phyloP scores from a whole-genome alignment of 2,888 invertebrate species.

The Notodonta dromedarius region DNA sequence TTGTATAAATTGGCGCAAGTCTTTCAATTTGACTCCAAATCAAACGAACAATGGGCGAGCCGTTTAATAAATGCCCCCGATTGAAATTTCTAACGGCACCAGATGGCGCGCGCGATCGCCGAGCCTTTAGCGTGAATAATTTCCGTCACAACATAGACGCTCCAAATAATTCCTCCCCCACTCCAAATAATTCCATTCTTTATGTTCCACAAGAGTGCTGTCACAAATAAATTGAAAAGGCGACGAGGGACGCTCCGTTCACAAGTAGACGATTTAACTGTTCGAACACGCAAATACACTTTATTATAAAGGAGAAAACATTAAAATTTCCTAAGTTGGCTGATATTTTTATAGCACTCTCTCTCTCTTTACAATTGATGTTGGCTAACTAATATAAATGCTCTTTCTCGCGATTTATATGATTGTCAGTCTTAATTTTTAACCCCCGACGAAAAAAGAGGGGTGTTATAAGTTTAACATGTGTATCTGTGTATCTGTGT shows the following conservation, averaged over 20 bases:
- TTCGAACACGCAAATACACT: conserved; percentile 48
- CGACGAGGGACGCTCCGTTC: conserved; percentile 31
- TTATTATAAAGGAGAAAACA: conserved; percentile 29
- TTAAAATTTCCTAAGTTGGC: conserved; percentile 19
- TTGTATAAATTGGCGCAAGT: conserved; percentile 32
- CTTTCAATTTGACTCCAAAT: conserved; percentile 53
- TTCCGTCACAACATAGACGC: conserved; percentile 59
- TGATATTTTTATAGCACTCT: conserved; percentile 14
- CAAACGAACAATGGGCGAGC: conserved; percentile 58
- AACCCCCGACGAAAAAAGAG: no score
- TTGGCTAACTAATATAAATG: conserved; percentile 7
- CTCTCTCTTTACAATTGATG: conserved; percentile 7
- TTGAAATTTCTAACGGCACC: conserved; percentile 64
- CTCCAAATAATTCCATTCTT: conserved; percentile 54
- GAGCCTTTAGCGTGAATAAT: conserved; percentile 59
- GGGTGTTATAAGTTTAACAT: no score
- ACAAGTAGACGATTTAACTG: conserved; percentile 32
- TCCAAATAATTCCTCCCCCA: conserved; percentile 42
- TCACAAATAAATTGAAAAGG: conserved; percentile 60
- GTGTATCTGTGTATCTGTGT: no score
- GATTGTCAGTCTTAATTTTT: conserved; percentile 6
- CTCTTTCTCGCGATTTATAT: conserved; percentile 4
- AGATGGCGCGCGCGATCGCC: conserved; percentile 62
- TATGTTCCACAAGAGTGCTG: conserved; percentile 49
- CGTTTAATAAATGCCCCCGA: conserved; percentile 66